Conservation (phyloP, 2,888 invertebrate species). For the Altica lythri region DNA sequence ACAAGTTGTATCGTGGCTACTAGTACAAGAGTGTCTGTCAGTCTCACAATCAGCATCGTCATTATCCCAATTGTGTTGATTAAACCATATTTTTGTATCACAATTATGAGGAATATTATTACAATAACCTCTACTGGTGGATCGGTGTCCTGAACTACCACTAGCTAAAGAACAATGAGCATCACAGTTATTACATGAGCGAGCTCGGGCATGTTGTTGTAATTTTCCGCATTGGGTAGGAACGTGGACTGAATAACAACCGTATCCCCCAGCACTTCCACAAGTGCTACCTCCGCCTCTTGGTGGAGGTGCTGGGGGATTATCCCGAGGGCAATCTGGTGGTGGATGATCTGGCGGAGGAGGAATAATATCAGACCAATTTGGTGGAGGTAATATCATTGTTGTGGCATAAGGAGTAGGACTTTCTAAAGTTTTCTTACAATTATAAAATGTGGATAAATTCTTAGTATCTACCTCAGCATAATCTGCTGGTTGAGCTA, state of each 20-base stretch:
- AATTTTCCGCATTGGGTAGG: slow-evolving; percentile 47
- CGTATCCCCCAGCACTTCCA: slow-evolving; percentile 53
- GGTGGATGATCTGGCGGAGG: slow-evolving; percentile 67
- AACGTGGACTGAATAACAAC: slow-evolving; percentile 55
- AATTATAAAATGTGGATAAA: slow-evolving; percentile 73
- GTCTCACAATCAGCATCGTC: slow-evolving; percentile 59
- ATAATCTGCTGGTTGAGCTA: slow-evolving; percentile 68
- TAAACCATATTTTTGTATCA: slow-evolving; percentile 53
- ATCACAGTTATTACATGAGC: slow-evolving; percentile 54
- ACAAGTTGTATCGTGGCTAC: slow-evolving; percentile 63
- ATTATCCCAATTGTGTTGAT: slow-evolving; percentile 53
- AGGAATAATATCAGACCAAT: slow-evolving; percentile 65
- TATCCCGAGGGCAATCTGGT: slow-evolving; percentile 59
- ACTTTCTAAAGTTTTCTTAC: slow-evolving; percentile 68
- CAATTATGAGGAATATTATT: slow-evolving; percentile 48
- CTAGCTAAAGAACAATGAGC: slow-evolving; percentile 54
- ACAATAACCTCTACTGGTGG: slow-evolving; percentile 49
- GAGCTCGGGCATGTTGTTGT: slow-evolving; percentile 46
- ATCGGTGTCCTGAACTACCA: slow-evolving; percentile 52
- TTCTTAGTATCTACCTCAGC: slow-evolving; percentile 70
- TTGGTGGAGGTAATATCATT: slow-evolving; percentile 65
- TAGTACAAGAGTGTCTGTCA: slow-evolving; percentile 58
- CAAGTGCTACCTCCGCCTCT: slow-evolving; percentile 52
- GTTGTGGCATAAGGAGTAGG: slow-evolving; percentile 78
- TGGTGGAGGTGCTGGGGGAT: slow-evolving; percentile 50